These are phyloP conservation scores for Malthinus seriepunctatus DNA, from an alignment of 2,888 invertebrate genomes.

Conservation along the genomic window DNA sequence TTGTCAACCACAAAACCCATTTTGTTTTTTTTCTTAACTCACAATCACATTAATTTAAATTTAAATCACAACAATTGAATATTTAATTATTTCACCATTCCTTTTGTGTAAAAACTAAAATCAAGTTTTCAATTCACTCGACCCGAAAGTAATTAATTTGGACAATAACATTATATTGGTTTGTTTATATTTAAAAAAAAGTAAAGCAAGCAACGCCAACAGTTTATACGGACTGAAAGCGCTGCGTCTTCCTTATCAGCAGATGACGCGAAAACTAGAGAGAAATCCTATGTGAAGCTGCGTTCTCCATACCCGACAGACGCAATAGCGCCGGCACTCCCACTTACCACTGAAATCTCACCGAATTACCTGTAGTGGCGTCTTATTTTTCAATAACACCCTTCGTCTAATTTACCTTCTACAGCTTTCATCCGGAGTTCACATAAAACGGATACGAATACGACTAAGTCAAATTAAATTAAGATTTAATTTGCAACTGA, in stretches of 20 bases:
- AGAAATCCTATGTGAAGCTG: conserved; percentile 47
- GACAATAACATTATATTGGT: conserved; percentile 4
- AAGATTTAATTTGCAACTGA: conserved; percentile 28
- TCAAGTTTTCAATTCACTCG: conserved; percentile 9
- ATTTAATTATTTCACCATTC: not conserved
- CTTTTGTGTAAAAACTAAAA: not conserved
- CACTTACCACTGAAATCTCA: conserved; percentile 47
- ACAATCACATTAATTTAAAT: conserved; percentile 10
- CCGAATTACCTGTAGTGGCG: conserved; percentile 38
- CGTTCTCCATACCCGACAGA: conserved; percentile 44
- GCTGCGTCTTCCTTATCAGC: conserved; percentile 46
- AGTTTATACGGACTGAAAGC: conserved; percentile 10
- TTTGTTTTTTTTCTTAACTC: conserved; percentile 4
- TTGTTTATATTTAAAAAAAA: not conserved
- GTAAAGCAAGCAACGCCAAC: conserved; percentile 16
- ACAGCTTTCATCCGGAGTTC: conserved; percentile 14
- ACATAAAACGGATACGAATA: conserved; percentile 28
- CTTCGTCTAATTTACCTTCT: conserved; percentile 27
- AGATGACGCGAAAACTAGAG: conserved; percentile 51
- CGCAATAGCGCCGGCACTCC: conserved; percentile 49
- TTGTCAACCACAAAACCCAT: conserved; percentile 10
- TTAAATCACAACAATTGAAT: conserved; percentile 1
- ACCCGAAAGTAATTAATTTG: not conserved
- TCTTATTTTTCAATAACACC: conserved; percentile 39
- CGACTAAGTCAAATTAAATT: conserved; percentile 32